Evolutionary conservation across 2,113 vertebrate species (phyloP).

Genomic region (Trogon melanurus): DNA sequence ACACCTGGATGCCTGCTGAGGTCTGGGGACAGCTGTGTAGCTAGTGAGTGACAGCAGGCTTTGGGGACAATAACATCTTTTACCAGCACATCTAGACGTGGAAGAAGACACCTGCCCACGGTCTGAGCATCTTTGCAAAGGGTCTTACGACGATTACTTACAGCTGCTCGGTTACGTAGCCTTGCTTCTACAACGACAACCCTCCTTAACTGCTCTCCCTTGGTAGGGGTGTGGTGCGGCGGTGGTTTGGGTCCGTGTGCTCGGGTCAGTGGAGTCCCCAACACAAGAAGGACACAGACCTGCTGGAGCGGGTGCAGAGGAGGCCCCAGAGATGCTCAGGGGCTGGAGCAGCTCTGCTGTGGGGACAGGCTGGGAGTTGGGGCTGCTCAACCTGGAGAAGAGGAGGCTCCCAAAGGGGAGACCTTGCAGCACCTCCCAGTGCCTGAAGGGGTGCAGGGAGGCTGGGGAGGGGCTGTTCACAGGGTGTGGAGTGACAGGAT

Average conservation of each 20-base stretch:
- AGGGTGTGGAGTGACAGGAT: too few species aligned
- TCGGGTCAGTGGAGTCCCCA: too few species aligned
- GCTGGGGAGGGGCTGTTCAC: too few species aligned
- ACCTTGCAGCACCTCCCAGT: too few species aligned
- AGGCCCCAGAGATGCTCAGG: too few species aligned
- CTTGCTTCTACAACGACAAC: not conserved
- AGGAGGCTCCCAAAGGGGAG: too few species aligned
- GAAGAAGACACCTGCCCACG: not conserved
- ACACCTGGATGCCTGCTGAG: rapidly evolving
- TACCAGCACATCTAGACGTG: not conserved
- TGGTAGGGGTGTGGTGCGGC: not conserved
- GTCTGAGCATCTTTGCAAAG: not conserved
- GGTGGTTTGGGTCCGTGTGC: not conserved
- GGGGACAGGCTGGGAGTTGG: too few species aligned
- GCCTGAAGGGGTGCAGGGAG: too few species aligned
- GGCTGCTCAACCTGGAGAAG: too few species aligned
- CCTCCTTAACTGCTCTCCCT: not conserved
- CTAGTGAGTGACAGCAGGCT: not conserved
- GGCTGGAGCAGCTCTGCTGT: too few species aligned
- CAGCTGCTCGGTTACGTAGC: not conserved
- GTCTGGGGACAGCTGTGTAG: not conserved
- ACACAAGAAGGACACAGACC: too few species aligned
- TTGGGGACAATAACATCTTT: not conserved
- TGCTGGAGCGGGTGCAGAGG: too few species aligned
- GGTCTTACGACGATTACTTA: not conserved